Evolutionary conservation across 2,888 invertebrate genomes (phyloP), one percentile per base, ranked within the genome.

Genomic region (Apoderus coryli): DNA sequence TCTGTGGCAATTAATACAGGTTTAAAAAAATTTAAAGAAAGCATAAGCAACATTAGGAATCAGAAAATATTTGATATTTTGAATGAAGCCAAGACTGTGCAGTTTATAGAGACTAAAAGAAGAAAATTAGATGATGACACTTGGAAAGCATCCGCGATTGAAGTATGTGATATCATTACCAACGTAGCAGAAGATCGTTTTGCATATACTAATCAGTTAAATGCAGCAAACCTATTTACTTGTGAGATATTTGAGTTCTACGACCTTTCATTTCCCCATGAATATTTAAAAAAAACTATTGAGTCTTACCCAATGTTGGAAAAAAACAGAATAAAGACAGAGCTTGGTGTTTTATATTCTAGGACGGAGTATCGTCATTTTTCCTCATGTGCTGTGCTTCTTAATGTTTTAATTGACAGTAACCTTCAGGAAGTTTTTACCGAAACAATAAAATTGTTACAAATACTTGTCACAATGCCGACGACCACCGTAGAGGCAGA

Each of bases 271-370:
- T 24, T 24, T 24, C 24, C 24, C 6, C 6, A 9, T 5, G 10
- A 10, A 9, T 24, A 24, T 24, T 24, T 24, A 9, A 24, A 24
- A n/a, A n/a, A n/a, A n/a, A n/a, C n/a, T n/a, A n/a, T n/a, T n/a
- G n/a, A 5, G 7, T 24, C 14, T 4, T 27, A 27, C n/a, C 27
- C 14, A 13, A 14, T 27, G 14, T n/a, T 27, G 27, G 15, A 27
- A 27, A 27, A 27, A n/a, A 13, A 27, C n/a, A 27, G 27, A 27
- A 15, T 27, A 15, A 27, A 27, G 10, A 27, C 27, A 14, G 27
- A 15, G 10, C 10, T 27, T 4, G 11, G 10, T 14, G 3, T 27
- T 4, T 27, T 27, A 15, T 27, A 27, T 14, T 27, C 27, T 9
- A 3, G 15, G 14, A n/a, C 3, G 10, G 27, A 27, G 16, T 27